phyloP scores from a whole-genome alignment of 2,888 invertebrate species.

The Trichogramma dendrolimi region DNA sequence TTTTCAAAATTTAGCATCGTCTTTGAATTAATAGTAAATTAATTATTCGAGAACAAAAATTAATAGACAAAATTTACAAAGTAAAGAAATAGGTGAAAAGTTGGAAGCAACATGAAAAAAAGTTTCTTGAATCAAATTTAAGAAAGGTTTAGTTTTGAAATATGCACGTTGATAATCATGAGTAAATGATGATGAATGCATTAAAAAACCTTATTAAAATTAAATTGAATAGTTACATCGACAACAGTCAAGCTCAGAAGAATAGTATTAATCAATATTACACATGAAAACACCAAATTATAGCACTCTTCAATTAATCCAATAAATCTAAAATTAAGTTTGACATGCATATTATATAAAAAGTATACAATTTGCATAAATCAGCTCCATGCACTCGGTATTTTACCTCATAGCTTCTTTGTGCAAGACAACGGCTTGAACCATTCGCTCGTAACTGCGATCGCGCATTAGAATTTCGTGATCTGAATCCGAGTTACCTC shows the following conservation, averaged over 20 bases:
- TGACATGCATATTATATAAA: too few species aligned
- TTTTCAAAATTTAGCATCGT: constrained; percentile 12
- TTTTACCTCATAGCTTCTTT: constrained; percentile 13
- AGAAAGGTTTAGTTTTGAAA: too few species aligned
- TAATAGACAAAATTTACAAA: neutral
- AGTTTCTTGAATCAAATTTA: too few species aligned
- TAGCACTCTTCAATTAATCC: constrained; percentile 10
- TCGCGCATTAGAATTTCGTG: neutral
- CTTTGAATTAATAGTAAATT: neutral
- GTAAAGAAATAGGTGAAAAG: neutral
- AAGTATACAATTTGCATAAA: too few species aligned
- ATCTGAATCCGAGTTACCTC: too few species aligned
- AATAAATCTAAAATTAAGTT: neutral
- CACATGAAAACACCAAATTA: neutral
- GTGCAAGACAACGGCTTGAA: constrained; percentile 4
- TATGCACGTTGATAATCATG: too few species aligned
- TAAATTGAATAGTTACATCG: constrained; percentile 1
- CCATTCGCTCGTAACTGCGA: neutral
- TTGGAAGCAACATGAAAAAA: too few species aligned
- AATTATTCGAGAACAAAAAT: neutral
- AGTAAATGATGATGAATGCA: too few species aligned
- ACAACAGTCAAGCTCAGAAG: constrained; percentile 13
- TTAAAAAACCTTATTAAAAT: too few species aligned
- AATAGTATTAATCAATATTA: neutral
- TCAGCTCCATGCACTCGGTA: neutral